These are phyloP conservation scores for Menidia menidia DNA, from an alignment of 2,797 vertebrate species.

Conservation along the genomic window DNA sequence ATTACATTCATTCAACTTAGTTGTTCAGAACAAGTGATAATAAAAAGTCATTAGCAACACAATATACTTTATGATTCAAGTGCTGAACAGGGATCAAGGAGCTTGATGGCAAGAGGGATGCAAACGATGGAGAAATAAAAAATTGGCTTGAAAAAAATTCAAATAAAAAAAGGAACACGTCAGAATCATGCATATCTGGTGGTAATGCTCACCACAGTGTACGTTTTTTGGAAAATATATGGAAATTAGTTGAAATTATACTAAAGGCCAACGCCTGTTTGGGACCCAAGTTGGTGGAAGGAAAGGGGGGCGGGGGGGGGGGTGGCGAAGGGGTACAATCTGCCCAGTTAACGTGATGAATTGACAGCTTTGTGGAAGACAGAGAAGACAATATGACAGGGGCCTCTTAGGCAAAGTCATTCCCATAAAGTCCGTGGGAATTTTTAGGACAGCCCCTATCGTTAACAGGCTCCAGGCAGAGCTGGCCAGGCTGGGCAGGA, in stretches of 20 bases:
- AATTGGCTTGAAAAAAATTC: not conserved
- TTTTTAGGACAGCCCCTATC: constrained; percentile 7
- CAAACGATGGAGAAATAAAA: not conserved
- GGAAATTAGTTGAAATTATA: constrained; percentile 16
- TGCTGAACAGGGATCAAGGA: not conserved
- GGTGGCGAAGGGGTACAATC: constrained; percentile 73
- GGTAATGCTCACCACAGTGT: constrained; percentile 2
- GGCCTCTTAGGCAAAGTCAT: not conserved
- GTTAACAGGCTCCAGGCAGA: not conserved
- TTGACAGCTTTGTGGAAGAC: constrained; percentile 45
- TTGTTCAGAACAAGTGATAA: too few species aligned
- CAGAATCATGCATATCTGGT: not conserved
- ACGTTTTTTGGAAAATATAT: not conserved
- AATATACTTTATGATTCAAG: not conserved
- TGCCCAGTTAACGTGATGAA: constrained; percentile 42
- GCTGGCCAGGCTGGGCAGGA: constrained; percentile 23
- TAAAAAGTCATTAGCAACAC: not conserved
- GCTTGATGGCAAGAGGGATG: not conserved
- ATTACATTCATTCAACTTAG: not conserved
- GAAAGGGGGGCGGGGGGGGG: constrained; percentile 63
- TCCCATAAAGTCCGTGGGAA: not conserved
- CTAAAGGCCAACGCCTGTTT: constrained; percentile 20
- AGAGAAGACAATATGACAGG: not conserved
- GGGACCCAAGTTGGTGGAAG: constrained; percentile 69
- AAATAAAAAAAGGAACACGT: not conserved